Conservation (phyloP, 1,140 invertebrate genomes). For the Temnothorax nylanderi region DNA sequence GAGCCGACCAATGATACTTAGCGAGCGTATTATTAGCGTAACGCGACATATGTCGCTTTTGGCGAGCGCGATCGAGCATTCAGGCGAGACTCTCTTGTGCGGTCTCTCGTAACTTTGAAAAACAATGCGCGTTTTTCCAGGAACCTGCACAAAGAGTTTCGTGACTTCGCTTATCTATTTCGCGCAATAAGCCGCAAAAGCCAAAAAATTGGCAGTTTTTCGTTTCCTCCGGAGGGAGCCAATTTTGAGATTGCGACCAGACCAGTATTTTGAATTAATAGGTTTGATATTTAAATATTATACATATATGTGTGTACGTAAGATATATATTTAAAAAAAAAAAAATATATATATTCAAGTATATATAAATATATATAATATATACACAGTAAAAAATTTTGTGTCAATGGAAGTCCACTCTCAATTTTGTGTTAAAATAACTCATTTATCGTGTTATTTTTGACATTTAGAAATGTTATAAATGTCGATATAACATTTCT, state of each 20-base stretch:
- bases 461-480: too few species aligned
- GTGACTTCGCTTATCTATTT: neutral
- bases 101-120: neutral
- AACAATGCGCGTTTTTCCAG: neutral
- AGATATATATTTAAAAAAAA: too few species aligned
- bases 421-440: too few species aligned
- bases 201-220: neutral
- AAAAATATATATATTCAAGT: too few species aligned
- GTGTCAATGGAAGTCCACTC: too few species aligned
- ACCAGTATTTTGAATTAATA: too few species aligned
- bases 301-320: neutral
- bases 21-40: conserved; percentile 26
- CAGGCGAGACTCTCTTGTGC: neutral
- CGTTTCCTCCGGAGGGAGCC: neutral
- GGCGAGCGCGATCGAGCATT: neutral
- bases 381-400: too few species aligned
- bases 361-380: too few species aligned
- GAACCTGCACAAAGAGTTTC: neutral
- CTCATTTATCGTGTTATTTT: too few species aligned
- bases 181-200: neutral
- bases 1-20: neutral
- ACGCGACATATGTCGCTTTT: neutral
- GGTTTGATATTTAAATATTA: neutral
- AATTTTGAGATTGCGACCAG: neutral
- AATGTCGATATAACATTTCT: too few species aligned